Evolutionary conservation across 2,797 vertebrate species (phyloP).

Genomic region (Channa striata): DNA sequence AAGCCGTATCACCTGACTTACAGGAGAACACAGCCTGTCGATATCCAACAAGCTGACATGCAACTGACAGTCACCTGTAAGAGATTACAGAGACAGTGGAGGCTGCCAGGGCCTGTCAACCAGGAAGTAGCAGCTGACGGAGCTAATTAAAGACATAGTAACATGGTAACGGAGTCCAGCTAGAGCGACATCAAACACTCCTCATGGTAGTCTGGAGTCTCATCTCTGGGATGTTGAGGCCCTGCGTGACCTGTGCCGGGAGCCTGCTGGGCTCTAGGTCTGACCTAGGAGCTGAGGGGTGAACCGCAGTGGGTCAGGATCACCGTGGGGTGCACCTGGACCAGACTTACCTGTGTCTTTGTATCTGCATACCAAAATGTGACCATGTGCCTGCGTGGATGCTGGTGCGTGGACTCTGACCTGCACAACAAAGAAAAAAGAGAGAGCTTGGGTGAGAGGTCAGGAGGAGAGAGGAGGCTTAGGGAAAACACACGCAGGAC

Average conservation of each 20-base stretch:
- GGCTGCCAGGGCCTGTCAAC: constrained; percentile 80
- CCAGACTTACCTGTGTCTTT: constrained; percentile 83
- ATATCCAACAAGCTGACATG: constrained; percentile 48
- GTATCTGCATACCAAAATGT: constrained; percentile 78
- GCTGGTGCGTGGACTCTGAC: constrained; percentile 75
- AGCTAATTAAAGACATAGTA: constrained; percentile 91
- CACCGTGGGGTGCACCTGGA: constrained; percentile 80
- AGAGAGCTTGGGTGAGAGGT: constrained; percentile 81
- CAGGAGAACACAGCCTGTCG: constrained; percentile 57
- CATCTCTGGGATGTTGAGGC: constrained; percentile 74
- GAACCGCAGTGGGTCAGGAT: constrained; percentile 65
- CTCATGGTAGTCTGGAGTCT: constrained; percentile 82
- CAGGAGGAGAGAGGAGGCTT: constrained; percentile 66
- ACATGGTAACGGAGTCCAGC: constrained; percentile 84
- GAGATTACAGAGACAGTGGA: constrained; percentile 80
- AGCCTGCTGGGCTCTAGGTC: constrained; percentile 77
- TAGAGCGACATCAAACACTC: constrained; percentile 85
- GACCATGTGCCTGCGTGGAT: constrained; percentile 70
- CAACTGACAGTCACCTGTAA: constrained; percentile 82
- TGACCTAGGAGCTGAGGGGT: constrained; percentile 79
- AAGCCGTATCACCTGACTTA: constrained; percentile 72
- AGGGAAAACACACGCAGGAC: constrained; percentile 78
- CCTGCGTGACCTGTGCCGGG: constrained; percentile 79
- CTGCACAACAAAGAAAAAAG: constrained; percentile 82
- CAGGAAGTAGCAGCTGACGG: constrained; percentile 89